A percentile compares a stretch with the other conserved stretches of the same genome.
Evolutionary conservation across 1,140 invertebrate genomes (phyloP).

Genomic region (Zaprionus inermis): DNA sequence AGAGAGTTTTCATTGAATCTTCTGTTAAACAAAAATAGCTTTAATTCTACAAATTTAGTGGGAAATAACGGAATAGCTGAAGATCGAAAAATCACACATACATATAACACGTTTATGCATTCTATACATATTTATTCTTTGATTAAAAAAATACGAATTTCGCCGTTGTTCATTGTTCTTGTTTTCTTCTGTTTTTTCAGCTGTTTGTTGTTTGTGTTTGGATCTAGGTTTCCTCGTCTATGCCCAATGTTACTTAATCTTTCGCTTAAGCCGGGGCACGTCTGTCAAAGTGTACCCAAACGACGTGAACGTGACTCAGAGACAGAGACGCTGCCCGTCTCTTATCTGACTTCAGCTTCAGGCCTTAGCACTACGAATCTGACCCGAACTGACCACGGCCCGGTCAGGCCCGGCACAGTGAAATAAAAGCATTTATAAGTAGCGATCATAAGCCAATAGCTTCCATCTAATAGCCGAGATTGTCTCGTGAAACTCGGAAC

Average conservation of each 20-base stretch:
- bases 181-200: background rate
- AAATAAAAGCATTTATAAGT: slow-evolving; percentile 12
- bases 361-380: slow-evolving; percentile 10
- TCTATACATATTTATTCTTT: slow-evolving; percentile 7
- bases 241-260: slow-evolving; percentile 49
- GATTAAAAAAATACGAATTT: slow-evolving; percentile 26
- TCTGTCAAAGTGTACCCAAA: slow-evolving; percentile 20
- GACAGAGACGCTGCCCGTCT: background rate
- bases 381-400: slow-evolving; percentile 31
- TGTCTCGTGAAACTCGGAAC: slow-evolving; percentile 1
- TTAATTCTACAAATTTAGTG: slow-evolving; percentile 2
- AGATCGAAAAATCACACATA: too few species aligned
- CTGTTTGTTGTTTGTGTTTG: background rate
- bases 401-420: background rate
- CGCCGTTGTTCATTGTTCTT: slow-evolving; percentile 27
- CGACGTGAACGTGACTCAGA: slow-evolving; percentile 51
- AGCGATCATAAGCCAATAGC: slow-evolving; percentile 33
- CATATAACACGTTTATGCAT: background rate
- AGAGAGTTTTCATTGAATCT: too few species aligned
- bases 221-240: slow-evolving; percentile 14
- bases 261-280: slow-evolving; percentile 28
- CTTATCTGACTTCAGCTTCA: slow-evolving; percentile 8
- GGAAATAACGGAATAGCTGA: slow-evolving; percentile 2
- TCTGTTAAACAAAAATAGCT: too few species aligned
- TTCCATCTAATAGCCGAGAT: slow-evolving; percentile 28